Percentiles rank a stretch among this genome's conserved stretches.
Evolutionary conservation across 2,888 invertebrate genomes (phyloP).

Genomic region (Penaeus monodon): DNA sequence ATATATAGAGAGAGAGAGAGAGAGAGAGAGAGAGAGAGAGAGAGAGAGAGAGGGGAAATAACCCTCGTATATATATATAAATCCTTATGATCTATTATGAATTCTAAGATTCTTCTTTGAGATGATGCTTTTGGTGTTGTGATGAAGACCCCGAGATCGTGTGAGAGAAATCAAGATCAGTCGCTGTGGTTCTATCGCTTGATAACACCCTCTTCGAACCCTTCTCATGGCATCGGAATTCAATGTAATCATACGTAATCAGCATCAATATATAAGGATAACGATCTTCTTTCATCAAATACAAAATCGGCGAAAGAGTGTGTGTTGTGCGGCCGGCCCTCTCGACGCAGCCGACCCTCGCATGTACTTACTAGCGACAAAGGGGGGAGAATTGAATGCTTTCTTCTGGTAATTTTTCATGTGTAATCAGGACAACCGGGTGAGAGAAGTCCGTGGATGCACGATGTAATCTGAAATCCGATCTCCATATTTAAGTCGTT

Average conservation of each 20-base stretch:
- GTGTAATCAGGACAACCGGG: slow-evolving; percentile 53
- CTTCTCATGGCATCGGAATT: no score
- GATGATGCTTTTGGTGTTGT: not conserved
- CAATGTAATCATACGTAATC: slow-evolving; percentile 43
- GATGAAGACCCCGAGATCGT: no score
- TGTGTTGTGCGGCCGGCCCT: not conserved
- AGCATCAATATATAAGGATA: slow-evolving; percentile 43
- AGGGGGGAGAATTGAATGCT: slow-evolving; percentile 11
- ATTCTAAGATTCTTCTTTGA: not conserved
- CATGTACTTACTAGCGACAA: not conserved
- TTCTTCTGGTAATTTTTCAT: slow-evolving; percentile 44
- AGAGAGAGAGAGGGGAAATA: no score
- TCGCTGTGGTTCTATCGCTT: no score
- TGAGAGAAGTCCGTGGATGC: slow-evolving; percentile 52
- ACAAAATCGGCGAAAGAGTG: slow-evolving; percentile 26
- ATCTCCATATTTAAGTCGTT: slow-evolving; percentile 44
- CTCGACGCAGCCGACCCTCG: slow-evolving; percentile 3
- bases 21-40: no score
- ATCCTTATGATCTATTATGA: not conserved
- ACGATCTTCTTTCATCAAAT: slow-evolving; percentile 49
- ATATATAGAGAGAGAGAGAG: no score
- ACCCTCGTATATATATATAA: not conserved
- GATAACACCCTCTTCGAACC: no score
- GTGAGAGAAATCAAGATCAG: no score
- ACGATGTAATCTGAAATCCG: slow-evolving; percentile 33